Evolutionary conservation across 1,140 invertebrate genomes (phyloP), one percentile per base, ranked within the genome.

Genomic region (Drosophila saltans): DNA sequence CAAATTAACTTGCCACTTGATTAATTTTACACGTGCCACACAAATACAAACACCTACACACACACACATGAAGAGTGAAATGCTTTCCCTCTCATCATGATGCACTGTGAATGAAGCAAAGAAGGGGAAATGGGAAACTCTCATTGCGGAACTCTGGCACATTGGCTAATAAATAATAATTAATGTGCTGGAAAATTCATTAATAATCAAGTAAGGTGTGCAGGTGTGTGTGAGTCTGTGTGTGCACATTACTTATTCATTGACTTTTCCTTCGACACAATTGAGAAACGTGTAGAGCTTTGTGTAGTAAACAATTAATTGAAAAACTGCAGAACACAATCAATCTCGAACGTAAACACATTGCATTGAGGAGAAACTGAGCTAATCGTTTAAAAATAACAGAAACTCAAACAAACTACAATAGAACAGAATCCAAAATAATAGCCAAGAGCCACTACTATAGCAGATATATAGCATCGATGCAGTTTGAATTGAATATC

Each of bases 81-180:
- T 30, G 28, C 28, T 30, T 30, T 30, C 28, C 2, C 2, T 30
- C 28, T 30, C 4, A 0, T 30, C 41, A 55, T 10, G 39, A 43
- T 10, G 9, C 41, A 45, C 7, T 62, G 60, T 3, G 30, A 43
- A 26, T 43, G 61, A 63, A 28, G 40, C 26, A 24, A 39, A 26
- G 16, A n/a, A 41, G 48, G 55, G 24, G 57, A 55, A 67, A 64
- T n/a, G 60, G 40, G 26, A 52, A 52, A 52, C 55, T 66, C 63
- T 65, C 69, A 58, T 80, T 59, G 81, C 81, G 81, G 81, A 84
- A 84, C 78, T 74, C 45, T 74, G 60, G 56, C 81, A 85, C 80
- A 68, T 83, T 83, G 63, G 69, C 69, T 65, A 83, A 85, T 84
- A 80, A 84, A 78, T 77, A 85, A 80, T 74, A 83, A 84, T 84